Percentiles rank a stretch among this genome's conserved stretches.
Conservation (phyloP, 2,113 vertebrate species). For the Gnathonemus longibarbis region DNA sequence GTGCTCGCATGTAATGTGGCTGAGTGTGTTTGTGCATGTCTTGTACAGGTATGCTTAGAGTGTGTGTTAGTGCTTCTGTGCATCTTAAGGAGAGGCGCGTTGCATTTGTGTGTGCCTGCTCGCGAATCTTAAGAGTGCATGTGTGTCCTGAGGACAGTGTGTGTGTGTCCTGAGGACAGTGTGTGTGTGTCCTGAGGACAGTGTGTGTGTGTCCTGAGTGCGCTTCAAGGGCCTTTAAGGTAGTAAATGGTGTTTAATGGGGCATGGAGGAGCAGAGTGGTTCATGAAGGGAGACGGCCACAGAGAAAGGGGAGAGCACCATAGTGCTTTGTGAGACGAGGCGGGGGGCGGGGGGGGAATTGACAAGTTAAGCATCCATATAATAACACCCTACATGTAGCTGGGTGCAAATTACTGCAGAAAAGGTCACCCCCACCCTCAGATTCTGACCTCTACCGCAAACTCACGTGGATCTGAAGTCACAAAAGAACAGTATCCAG, state of each 20-base stretch:
- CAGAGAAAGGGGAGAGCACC: background rate
- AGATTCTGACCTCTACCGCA: constrained; percentile 11
- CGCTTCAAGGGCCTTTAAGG: constrained; percentile 21
- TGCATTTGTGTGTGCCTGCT: background rate
- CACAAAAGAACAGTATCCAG: background rate
- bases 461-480: background rate
- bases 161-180: constrained; percentile 7
- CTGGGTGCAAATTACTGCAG: constrained; percentile 4
- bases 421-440: constrained; percentile 20
- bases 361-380: constrained; percentile 32
- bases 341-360: background rate
- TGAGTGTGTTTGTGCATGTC: background rate
- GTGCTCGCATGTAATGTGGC: background rate
- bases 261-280: constrained; percentile 10
- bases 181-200: background rate
- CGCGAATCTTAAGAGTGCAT: background rate
- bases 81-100: constrained; percentile 15
- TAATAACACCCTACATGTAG: constrained; percentile 36
- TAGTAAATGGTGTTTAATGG: constrained; percentile 31
- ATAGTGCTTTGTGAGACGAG: background rate
- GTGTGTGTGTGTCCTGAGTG: background rate
- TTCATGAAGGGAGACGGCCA: background rate
- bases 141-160: constrained; percentile 8
- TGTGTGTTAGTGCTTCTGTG: background rate
- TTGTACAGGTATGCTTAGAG: background rate